Evolutionary conservation across 2,113 vertebrate species (phyloP).

Genomic region (Machaerirhynchus nigripectus): DNA sequence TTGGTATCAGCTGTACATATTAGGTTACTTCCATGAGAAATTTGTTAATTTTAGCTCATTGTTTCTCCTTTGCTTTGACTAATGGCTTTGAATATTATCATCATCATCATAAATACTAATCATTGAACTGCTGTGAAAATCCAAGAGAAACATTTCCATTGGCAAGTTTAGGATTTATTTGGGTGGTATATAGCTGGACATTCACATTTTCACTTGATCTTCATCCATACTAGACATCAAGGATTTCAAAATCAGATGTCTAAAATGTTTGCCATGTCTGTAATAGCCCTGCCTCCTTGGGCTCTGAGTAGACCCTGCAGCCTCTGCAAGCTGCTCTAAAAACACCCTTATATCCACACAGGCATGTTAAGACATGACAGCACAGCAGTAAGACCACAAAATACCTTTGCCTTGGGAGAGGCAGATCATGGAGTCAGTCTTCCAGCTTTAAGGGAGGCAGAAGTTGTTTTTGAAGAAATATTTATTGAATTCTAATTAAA

Average conservation of each 20-base stretch:
- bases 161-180: neutral
- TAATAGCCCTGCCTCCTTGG: neutral
- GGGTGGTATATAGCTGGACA: neutral
- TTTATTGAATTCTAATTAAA: neutral
- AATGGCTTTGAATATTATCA: neutral
- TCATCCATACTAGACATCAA: neutral
- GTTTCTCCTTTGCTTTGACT: neutral
- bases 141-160: neutral
- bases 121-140: neutral
- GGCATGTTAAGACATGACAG: conserved; percentile 3
- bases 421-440: neutral
- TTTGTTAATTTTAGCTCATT: neutral
- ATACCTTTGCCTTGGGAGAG: neutral
- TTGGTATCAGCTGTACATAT: neutral
- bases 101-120: neutral
- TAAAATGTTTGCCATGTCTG: conserved; percentile 30
- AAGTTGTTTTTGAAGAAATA: neutral
- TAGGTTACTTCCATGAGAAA: neutral
- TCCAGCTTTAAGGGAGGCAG: neutral
- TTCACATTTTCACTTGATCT: neutral
- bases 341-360: neutral
- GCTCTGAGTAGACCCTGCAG: neutral
- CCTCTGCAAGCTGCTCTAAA: conserved; percentile 21
- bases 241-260: neutral
- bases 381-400: neutral